Evolutionary conservation across 2,888 invertebrate species (phyloP), one percentile per base, ranked within the genome.

Genomic region (Tuta absoluta): DNA sequence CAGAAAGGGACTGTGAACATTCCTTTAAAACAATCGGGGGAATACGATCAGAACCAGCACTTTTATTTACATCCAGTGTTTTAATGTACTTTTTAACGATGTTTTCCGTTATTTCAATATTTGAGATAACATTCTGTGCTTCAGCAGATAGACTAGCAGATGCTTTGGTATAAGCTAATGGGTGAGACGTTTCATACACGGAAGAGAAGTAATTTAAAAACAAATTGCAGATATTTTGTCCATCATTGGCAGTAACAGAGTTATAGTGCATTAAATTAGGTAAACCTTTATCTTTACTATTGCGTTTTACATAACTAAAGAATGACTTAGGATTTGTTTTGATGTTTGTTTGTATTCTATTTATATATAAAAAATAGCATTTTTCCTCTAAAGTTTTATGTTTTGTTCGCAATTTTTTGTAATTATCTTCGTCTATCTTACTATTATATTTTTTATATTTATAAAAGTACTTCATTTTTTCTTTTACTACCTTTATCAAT

Each of bases 391-490:
- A 12, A 12, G 8, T n/a, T 56, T 56, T 56, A 56, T 56, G 56
- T 28, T 56, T 56, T n/a, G 23, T 56, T 28, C 56, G 56, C 14
- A 56, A 14, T 5, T 28, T 3, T 28, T 28, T 24, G 24, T 56
- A 56, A 21, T 51, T 51, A 12, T 51, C 51, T 23, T 51, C 51
- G 21, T 51, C 23, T 21, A 51, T 51, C 21, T 21, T 51, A 51
- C 21, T 51, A 8, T 51, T 23, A 21, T 51, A 51, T 10, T 51
- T 51, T 21, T 51, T 51, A 23, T 21, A 51, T 21, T 51, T 51
- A 51, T 51, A 51, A 23, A 51, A 51, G 23, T 51, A 51, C 51
- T 51, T 51, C 51, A 51, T 51, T 17, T 51, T 51, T 51, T 51
- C 51, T 11, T 51, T 51, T 2, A 51, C 51, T 11, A 51, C 51